A percentile compares a stretch with the other conserved stretches of the same genome.
These are phyloP conservation scores for Macroteleia sp. DNA, from an alignment of 2,888 invertebrate genomes.

Conservation along the genomic window DNA sequence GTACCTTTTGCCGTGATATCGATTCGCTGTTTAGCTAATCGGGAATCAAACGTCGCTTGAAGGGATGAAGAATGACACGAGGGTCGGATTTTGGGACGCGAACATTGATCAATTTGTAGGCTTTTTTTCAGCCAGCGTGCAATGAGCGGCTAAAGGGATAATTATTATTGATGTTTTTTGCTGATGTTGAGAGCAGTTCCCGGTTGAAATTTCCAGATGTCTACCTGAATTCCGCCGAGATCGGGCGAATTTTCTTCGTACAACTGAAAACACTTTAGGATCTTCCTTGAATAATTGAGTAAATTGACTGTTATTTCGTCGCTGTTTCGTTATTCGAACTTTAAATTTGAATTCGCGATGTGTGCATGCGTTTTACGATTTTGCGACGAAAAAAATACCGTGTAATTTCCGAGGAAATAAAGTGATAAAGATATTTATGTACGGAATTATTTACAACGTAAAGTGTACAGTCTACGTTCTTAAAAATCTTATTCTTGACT, in stretches of 20 bases:
- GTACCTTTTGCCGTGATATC: not conserved
- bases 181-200: constrained; percentile 19
- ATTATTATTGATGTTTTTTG: constrained; percentile 32
- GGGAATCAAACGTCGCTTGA: constrained; percentile 10
- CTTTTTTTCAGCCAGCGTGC: not conserved
- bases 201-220: constrained; percentile 24
- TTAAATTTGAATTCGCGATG: too few relatives aligned
- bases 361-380: too few relatives aligned
- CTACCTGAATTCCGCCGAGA: constrained; percentile 6
- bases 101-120: constrained; percentile 7
- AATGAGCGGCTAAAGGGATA: not conserved
- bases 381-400: too few relatives aligned
- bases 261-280: constrained; percentile 9
- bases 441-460: too few relatives aligned
- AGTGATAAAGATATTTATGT: too few relatives aligned
- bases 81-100: not conserved
- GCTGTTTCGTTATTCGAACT: not conserved
- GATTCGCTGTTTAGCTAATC: constrained; percentile 29
- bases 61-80: constrained; percentile 2
- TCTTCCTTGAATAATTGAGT: constrained; percentile 1
- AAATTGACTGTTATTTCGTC: not conserved
- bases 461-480: too few relatives aligned
- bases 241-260: constrained; percentile 5
- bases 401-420: too few relatives aligned
- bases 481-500: too few relatives aligned